Base-by-base conservation (phyloP, 2,888 invertebrate species). In the Cheilosia variabilis region DNA sequence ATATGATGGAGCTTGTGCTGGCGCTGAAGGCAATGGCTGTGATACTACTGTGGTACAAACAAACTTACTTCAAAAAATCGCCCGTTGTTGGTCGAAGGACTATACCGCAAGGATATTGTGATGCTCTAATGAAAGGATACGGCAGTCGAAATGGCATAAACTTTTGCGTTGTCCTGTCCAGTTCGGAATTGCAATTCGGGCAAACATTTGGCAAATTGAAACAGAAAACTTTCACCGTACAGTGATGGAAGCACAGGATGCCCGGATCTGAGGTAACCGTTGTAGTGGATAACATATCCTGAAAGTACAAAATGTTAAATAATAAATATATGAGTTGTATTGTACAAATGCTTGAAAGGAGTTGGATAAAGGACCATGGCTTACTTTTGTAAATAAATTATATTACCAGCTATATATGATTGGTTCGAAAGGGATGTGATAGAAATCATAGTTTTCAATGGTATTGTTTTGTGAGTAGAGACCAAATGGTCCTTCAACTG, bases 181-280 rank as follows among this genome's bases (percentile, higher is more conserved):
- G 93, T 91, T 95, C 94, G 88, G 93, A 93, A 88, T 94, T 93
- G 92, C 98, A 98, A 88, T 95, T 94, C 73, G 97, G 97, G 91
- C 98, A 98, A 88, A 93, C 92, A 89, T 94, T 94, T 60, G 97
- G 97, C 90, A 98, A 93, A 88, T 93, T 93, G 90, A 96, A 96
- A 91, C 97, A 97, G 93, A 97, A 97, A 88, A 97, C 95, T 93
- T 96, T 95, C 87, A 95, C 94, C 77, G 94, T 95, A 92, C 98
- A 98, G 93, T 98, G 98, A 93, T 97, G 96, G 93, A 97, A 97
- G 93, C 98, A 98, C 91, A 97, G 94, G 91, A 98, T 96, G 90
- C 96, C 96, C 89, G 96, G 96, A 94, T 96, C 96, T 94, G 91
- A 91, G 89, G 90, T 91, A 90, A 92, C 91, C 89, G 91, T 91